These are phyloP conservation scores for Reticulitermes speratus DNA, from an alignment of 1,140 invertebrate species.

Conservation along the genomic window DNA sequence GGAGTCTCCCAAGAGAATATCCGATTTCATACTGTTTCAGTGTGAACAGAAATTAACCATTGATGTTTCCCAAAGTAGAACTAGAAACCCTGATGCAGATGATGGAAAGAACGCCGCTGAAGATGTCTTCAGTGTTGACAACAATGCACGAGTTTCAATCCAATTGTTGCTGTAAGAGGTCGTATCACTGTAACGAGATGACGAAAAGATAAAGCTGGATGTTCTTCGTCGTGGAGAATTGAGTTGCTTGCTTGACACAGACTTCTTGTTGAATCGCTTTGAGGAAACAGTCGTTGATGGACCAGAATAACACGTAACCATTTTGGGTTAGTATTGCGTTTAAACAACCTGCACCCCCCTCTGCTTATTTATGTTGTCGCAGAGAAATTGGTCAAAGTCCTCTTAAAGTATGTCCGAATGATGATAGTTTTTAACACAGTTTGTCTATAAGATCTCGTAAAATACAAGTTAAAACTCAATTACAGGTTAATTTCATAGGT, in stretches of 20 bases:
- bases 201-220: neutral
- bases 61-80: constrained; percentile 36
- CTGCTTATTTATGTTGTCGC: constrained; percentile 10
- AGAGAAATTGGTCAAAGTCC: neutral
- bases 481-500: too few relatives aligned
- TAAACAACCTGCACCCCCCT: neutral
- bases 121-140: neutral
- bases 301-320: constrained; percentile 15
- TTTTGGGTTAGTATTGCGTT: neutral
- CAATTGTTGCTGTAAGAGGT: neutral
- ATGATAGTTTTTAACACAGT: too few relatives aligned
- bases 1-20: too few relatives aligned
- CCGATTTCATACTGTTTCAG: constrained; percentile 21
- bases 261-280: neutral
- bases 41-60: constrained; percentile 36
- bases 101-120: constrained; percentile 29
- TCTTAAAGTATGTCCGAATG: too few relatives aligned
- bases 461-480: too few relatives aligned
- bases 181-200: neutral
- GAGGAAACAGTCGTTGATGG: neutral
- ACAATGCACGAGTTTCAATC: constrained; percentile 18
- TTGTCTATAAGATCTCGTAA: too few relatives aligned
- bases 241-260: neutral
- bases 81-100: constrained; percentile 29
- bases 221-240: neutral